phyloP scores from a whole-genome alignment of 2,888 invertebrate species.

The Aphodius sticticus region DNA sequence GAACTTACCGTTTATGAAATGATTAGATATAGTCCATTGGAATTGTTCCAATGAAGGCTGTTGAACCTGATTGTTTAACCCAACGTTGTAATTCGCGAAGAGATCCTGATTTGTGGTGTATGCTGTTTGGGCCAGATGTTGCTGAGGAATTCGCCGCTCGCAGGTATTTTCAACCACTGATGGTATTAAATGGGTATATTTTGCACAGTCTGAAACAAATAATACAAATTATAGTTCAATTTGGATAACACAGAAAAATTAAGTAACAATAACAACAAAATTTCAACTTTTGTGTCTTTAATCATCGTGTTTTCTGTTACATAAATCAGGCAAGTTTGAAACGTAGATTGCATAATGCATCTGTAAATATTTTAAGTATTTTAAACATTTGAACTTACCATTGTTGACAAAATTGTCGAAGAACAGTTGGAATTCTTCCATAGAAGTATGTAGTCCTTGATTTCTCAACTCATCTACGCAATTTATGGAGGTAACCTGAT shows the following conservation, averaged over 20 bases:
- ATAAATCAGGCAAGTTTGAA: too few relatives aligned
- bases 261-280: background rate
- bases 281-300: too few relatives aligned
- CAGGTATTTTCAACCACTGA: too few relatives aligned
- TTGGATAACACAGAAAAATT: background rate
- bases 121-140: too few relatives aligned
- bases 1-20: background rate
- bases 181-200: background rate
- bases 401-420: background rate
- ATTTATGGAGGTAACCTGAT: background rate
- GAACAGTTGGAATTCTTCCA: background rate
- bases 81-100: too few relatives aligned
- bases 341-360: background rate
- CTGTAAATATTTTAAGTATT: background rate
- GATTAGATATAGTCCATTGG: background rate
- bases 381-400: background rate
- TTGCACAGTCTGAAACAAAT: background rate
- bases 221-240: background rate
- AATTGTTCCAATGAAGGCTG: background rate
- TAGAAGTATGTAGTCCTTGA: background rate
- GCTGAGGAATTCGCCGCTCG: too few relatives aligned
- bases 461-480: background rate
- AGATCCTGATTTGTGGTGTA: too few relatives aligned
- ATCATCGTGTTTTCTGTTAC: too few relatives aligned
- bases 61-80: background rate